Evolutionary conservation across 2,113 vertebrate species (phyloP).

Genomic region (Prinia subflava): DNA sequence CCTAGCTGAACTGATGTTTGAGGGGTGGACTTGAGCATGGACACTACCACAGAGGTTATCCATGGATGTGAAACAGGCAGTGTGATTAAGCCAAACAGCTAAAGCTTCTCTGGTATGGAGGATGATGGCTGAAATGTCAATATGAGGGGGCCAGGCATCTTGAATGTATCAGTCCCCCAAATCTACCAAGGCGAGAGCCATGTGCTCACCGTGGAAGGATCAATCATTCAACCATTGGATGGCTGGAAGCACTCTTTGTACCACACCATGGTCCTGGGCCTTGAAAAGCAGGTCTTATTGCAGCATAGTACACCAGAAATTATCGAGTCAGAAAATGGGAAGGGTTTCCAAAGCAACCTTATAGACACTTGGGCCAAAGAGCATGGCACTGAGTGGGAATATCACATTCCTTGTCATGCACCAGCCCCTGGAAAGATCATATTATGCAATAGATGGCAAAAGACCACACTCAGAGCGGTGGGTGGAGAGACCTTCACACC

Average conservation of each 20-base stretch:
- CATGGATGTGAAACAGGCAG: neutral
- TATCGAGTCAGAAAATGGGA: accelerated
- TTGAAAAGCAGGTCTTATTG: neutral
- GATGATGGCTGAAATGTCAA: neutral
- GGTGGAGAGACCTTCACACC: neutral
- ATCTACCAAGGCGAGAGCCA: neutral
- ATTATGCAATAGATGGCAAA: no score
- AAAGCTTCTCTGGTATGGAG: neutral
- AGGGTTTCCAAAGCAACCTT: neutral
- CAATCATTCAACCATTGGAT: neutral
- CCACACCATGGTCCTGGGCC: neutral
- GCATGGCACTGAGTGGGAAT: neutral
- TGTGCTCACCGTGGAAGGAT: neutral
- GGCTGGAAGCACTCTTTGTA: neutral
- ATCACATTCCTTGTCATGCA: neutral
- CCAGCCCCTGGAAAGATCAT: neutral
- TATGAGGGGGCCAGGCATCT: no score
- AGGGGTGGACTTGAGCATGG: neutral
- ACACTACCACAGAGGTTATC: neutral
- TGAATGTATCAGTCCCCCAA: neutral
- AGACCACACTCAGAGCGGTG: neutral
- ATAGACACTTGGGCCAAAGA: neutral
- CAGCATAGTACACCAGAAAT: neutral
- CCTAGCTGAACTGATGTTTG: neutral
- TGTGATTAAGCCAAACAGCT: neutral